A percentile compares a stretch with the other conserved stretches of the same genome.
phyloP scores from a whole-genome alignment of 2,113 vertebrate genomes.

The Neomonachus schauinslandi region DNA sequence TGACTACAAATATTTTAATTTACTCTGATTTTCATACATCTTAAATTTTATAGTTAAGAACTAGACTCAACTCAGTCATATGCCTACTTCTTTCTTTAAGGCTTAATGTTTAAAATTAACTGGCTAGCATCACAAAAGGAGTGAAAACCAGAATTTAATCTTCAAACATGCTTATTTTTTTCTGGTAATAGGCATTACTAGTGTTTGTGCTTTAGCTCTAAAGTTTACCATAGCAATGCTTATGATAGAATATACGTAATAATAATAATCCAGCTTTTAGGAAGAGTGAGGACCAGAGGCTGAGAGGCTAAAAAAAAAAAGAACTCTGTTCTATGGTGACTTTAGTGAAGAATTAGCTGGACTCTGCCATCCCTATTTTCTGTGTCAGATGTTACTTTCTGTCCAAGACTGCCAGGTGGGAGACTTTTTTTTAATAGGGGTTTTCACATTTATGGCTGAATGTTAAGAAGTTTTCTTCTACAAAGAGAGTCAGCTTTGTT shows the following conservation, averaged over 20 bases:
- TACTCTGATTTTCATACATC: slow-evolving; percentile 46
- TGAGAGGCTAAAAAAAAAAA: neutral
- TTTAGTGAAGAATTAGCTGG: slow-evolving; percentile 12
- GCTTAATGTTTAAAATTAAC: slow-evolving; percentile 40
- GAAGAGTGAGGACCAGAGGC: neutral
- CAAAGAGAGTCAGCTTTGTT: slow-evolving; percentile 39
- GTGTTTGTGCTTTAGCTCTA: slow-evolving; percentile 17
- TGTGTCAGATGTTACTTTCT: slow-evolving; percentile 28
- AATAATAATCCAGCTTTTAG: neutral
- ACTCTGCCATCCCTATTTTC: neutral
- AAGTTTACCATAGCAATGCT: neutral
- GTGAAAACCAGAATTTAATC: neutral
- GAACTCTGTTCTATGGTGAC: neutral
- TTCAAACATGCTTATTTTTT: neutral
- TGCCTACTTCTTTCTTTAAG: slow-evolving; percentile 11
- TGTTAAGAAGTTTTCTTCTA: slow-evolving; percentile 58
- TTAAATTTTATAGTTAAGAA: slow-evolving; percentile 20
- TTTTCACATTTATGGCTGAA: slow-evolving; percentile 33
- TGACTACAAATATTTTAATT: slow-evolving; percentile 56
- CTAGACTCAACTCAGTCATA: neutral
- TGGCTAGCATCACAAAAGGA: slow-evolving; percentile 36
- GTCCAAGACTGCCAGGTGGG: neutral
- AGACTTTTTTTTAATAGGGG: neutral
- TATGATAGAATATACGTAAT: slow-evolving; percentile 54
- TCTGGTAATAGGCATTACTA: slow-evolving; percentile 26